Conservation (phyloP, 2,888 invertebrate genomes). For the Odontothrips loti region DNA sequence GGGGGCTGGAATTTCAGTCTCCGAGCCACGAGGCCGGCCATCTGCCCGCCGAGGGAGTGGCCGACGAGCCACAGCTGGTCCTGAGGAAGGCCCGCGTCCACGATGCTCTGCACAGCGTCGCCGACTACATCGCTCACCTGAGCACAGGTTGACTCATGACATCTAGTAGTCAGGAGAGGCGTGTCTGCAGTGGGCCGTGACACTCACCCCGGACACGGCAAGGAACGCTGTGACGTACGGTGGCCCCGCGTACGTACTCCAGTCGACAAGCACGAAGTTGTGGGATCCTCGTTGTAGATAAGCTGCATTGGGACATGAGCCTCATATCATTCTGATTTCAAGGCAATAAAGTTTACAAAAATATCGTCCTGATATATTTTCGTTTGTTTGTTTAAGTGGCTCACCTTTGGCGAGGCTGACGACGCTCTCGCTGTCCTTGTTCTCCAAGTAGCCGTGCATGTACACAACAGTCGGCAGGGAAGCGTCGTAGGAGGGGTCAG, state of each 20-base stretch:
- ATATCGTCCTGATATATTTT: background rate
- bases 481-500: background rate
- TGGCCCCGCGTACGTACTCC: conserved; percentile 30
- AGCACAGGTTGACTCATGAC: background rate
- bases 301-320: conserved; percentile 12
- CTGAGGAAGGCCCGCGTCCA: background rate
- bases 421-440: background rate
- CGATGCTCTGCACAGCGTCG: background rate
- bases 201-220: background rate
- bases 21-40: background rate
- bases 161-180: background rate
- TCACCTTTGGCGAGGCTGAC: background rate
- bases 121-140: conserved; percentile 17
- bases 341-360: background rate
- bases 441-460: background rate
- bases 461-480: background rate
- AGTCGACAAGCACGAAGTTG: conserved; percentile 30
- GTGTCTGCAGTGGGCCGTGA: background rate
- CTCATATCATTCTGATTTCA: background rate
- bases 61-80: background rate
- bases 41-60: background rate
- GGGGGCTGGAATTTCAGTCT: background rate
- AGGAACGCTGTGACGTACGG: background rate
- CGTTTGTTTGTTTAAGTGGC: background rate
- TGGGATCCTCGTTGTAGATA: conserved; percentile 29